phyloP scores from a whole-genome alignment of 2,888 invertebrate species.

The Nebria brevicollis region DNA sequence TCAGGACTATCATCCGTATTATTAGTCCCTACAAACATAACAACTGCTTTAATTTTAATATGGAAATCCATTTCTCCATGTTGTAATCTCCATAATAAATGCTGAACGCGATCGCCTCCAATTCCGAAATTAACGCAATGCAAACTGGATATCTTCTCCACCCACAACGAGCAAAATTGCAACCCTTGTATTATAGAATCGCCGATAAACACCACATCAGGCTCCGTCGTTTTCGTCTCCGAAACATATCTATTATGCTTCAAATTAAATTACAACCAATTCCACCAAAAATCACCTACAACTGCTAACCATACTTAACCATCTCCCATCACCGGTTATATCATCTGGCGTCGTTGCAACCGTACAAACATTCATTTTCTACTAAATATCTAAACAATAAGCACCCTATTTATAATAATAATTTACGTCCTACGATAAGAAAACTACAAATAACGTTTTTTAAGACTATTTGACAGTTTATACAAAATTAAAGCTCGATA shows the following conservation, averaged over 20 bases:
- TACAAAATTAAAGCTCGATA: neutral
- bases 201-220: conserved; percentile 76
- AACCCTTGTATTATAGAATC: conserved; percentile 74
- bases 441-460: neutral
- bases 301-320: conserved; percentile 69
- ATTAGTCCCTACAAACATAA: conserved; percentile 74
- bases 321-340: conserved; percentile 68
- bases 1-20: conserved; percentile 71
- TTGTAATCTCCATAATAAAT: conserved; percentile 74
- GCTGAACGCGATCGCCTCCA: conserved; percentile 74
- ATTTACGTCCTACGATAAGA: neutral
- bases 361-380: conserved; percentile 64
- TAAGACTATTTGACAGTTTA: too few species aligned
- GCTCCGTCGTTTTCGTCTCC: conserved; percentile 70
- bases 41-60: conserved; percentile 74
- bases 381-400: neutral
- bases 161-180: conserved; percentile 71
- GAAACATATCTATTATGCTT: conserved; percentile 72
- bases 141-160: conserved; percentile 71
- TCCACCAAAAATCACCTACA: neutral
- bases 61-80: conserved; percentile 75
- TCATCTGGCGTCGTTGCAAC: conserved; percentile 67
- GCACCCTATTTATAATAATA: neutral
- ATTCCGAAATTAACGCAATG: conserved; percentile 79
- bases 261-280: conserved; percentile 50